phyloP scores from a whole-genome alignment of 2,888 invertebrate species.

The Apodemia zela region DNA sequence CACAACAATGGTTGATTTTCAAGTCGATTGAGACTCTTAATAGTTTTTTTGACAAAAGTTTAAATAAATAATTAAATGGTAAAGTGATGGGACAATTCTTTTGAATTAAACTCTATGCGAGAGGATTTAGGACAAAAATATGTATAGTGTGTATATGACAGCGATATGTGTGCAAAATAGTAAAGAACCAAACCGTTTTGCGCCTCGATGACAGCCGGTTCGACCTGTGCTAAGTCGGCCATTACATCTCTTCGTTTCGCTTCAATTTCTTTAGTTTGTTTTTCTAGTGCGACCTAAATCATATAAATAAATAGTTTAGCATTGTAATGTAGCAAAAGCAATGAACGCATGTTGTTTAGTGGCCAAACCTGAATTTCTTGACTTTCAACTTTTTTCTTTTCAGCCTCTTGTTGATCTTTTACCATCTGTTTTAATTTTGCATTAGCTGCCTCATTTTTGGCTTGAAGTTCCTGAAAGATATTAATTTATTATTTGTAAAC shows the following conservation, averaged over 20 bases:
- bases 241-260: slow-evolving; percentile 96
- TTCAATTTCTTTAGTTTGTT: slow-evolving; percentile 95
- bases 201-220: slow-evolving; percentile 99
- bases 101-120: background rate
- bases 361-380: slow-evolving; percentile 91
- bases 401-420: slow-evolving; percentile 99
- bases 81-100: background rate
- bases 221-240: slow-evolving; percentile 97
- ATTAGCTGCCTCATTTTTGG: slow-evolving; percentile 99
- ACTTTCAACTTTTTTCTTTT: slow-evolving; percentile 98
- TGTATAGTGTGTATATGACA: background rate
- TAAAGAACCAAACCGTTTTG: slow-evolving; percentile 89
- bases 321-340: background rate
- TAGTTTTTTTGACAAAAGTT: too few species aligned
- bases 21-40: too few species aligned
- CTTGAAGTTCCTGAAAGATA: slow-evolving; percentile 86
- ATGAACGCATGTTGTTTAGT: slow-evolving; percentile 26
- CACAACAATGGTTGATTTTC: too few species aligned
- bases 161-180: slow-evolving; percentile 13
- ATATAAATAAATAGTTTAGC: slow-evolving; percentile 17
- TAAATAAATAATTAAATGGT: too few species aligned
- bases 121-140: background rate
- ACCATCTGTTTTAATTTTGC: slow-evolving; percentile 99
- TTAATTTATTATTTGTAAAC: background rate
- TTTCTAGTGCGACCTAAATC: slow-evolving; percentile 83